A percentile compares a stretch with the other conserved stretches of the same genome.
These are phyloP conservation scores for Amblyjoppa fuscipennis DNA, from an alignment of 2,888 invertebrate genomes.

Conservation along the genomic window DNA sequence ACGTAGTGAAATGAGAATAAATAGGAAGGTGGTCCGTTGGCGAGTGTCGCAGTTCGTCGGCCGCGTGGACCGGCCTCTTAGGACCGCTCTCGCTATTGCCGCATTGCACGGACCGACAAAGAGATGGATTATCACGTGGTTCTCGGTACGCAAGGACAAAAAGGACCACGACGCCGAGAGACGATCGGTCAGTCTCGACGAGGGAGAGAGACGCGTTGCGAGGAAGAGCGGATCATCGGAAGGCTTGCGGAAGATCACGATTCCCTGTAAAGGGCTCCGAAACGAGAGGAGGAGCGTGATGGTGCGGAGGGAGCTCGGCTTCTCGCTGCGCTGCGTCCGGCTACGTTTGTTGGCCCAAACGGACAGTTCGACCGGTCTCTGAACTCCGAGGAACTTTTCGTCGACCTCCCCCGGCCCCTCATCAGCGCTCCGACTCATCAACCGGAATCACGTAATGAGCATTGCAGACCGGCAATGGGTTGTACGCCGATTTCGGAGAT, in stretches of 20 bases:
- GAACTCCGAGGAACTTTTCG: slow-evolving; percentile 62
- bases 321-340: slow-evolving; percentile 28
- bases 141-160: slow-evolving; percentile 67
- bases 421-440: background rate
- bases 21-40: slow-evolving; percentile 2
- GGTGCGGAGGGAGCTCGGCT: slow-evolving; percentile 12
- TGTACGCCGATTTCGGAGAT: background rate
- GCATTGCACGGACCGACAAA: slow-evolving; percentile 58
- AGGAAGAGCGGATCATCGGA: slow-evolving; percentile 54
- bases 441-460: slow-evolving; percentile 58
- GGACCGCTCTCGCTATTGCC: slow-evolving; percentile 3
- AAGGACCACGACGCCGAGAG: slow-evolving; percentile 53
- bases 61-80: background rate
- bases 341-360: slow-evolving; percentile 16
- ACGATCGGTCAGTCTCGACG: slow-evolving; percentile 55
- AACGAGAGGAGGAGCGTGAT: slow-evolving; percentile 10
- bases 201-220: slow-evolving; percentile 58
- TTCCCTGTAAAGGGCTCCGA: slow-evolving; percentile 62
- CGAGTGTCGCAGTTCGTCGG: background rate
- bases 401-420: background rate
- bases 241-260: slow-evolving; percentile 70
- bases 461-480: slow-evolving; percentile 45
- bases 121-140: slow-evolving; percentile 69
- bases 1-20: slow-evolving; percentile 25
- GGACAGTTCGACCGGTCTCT: slow-evolving; percentile 64